Conservation (phyloP, 2,113 vertebrate genomes). For the Dromaius novaehollandiae region DNA sequence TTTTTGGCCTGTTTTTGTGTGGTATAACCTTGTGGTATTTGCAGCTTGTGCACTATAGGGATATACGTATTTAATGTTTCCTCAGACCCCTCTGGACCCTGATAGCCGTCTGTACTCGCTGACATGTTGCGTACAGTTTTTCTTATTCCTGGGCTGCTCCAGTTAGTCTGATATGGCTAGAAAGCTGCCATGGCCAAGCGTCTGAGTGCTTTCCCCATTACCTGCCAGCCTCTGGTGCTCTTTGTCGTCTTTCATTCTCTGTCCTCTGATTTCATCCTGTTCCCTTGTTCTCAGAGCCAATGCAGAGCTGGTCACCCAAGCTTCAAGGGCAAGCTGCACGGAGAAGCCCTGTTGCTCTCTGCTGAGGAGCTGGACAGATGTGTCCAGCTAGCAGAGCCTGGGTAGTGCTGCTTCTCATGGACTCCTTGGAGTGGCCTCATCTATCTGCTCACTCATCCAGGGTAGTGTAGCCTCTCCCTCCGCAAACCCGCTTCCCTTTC, state of each 20-base stretch:
- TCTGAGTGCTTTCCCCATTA: neutral
- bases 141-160: neutral
- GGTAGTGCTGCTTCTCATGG: neutral
- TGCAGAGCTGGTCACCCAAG: constrained; percentile 78
- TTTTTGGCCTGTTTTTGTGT: neutral
- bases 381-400: neutral
- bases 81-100: neutral
- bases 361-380: neutral
- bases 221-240: constrained; percentile 60
- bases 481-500: neutral
- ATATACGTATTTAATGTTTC: neutral
- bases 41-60: neutral
- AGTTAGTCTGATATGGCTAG: neutral
- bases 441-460: neutral
- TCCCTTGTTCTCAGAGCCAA: constrained; percentile 75
- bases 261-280: constrained; percentile 68
- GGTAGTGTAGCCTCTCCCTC: neutral
- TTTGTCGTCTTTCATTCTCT: constrained; percentile 49
- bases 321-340: constrained; percentile 75
- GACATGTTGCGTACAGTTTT: neutral
- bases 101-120: neutral
- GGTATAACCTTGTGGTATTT: neutral
- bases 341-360: neutral
- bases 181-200: neutral
- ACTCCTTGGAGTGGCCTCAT: too few species aligned